phyloP scores from a whole-genome alignment of 2,113 vertebrate genomes.

The Phyllostomus hastatus region DNA sequence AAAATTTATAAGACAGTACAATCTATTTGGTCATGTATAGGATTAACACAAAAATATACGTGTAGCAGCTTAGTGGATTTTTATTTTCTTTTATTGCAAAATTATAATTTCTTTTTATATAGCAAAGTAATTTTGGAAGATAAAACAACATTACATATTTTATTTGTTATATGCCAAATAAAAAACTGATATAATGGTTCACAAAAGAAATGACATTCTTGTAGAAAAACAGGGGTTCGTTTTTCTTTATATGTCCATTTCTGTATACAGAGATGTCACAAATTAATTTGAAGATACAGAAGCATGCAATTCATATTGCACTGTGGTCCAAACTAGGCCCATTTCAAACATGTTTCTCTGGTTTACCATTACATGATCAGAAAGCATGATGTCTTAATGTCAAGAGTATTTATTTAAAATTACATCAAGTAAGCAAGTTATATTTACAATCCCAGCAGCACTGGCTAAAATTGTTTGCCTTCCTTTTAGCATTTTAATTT shows the following conservation, averaged over 20 bases:
- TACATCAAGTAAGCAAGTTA: constrained; percentile 43
- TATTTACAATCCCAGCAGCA: constrained; percentile 39
- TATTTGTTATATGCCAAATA: neutral
- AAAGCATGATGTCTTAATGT: constrained; percentile 55
- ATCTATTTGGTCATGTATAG: neutral
- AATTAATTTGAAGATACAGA: constrained; percentile 43
- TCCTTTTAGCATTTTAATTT: constrained; percentile 62
- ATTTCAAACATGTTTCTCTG: constrained; percentile 9
- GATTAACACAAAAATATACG: neutral
- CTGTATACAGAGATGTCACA: neutral
- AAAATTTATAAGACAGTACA: neutral
- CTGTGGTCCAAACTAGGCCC: neutral
- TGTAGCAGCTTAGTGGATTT: neutral
- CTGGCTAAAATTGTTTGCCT: constrained; percentile 32
- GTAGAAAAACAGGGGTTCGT: neutral
- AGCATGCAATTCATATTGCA: constrained; percentile 36
- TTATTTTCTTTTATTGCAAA: neutral
- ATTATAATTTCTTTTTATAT: neutral
- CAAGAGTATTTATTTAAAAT: constrained; percentile 60
- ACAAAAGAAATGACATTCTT: constrained; percentile 27
- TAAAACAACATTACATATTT: constrained; percentile 18
- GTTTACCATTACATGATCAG: constrained; percentile 43
- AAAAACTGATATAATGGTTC: neutral
- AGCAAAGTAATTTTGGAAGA: neutral
- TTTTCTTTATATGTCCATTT: constrained; percentile 24